Conservation (phyloP, 30 jellyfish, hydroid and myxozoan species). For the Catostylus mosaicus region DNA sequence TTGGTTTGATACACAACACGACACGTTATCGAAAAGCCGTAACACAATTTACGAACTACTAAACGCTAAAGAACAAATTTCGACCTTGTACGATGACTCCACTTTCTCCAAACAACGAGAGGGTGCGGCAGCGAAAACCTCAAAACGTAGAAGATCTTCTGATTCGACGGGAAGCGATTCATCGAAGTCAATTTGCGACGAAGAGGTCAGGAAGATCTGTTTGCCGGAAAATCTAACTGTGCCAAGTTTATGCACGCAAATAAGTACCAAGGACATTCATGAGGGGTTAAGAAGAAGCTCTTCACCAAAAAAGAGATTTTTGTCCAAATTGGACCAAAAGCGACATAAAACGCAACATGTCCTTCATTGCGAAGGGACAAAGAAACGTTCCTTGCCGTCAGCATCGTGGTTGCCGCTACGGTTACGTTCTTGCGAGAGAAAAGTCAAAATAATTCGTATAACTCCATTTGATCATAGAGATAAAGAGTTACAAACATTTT, state of each 20-base stretch:
- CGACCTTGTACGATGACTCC: conserved; percentile 1
- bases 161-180: conserved; percentile 34
- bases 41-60: conserved; percentile 17
- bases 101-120: conserved; percentile 22
- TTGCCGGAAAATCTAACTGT: conserved; percentile 14
- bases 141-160: conserved; percentile 50
- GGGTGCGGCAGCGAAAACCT: conserved; percentile 4
- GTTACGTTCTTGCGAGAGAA: conserved; percentile 33
- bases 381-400: conserved; percentile 25
- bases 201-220: conserved; percentile 37
- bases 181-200: conserved; percentile 52
- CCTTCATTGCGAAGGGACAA: conserved; percentile 10
- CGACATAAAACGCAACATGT: conserved; percentile 33
- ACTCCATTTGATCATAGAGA: conserved; percentile 36
- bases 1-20: conserved; percentile 17
- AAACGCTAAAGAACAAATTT: conserved; percentile 9
- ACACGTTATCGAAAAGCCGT: conserved; percentile 17
- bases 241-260: neutral
- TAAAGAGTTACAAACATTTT: neutral
- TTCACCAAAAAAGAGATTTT: conserved; percentile 31
- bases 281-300: neutral
- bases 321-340: conserved; percentile 30
- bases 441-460: conserved; percentile 51
- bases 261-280: neutral
- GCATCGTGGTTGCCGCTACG: conserved; percentile 60